Conservation (phyloP, 1,140 invertebrate genomes). For the Zaprionus kolodkinae region DNA sequence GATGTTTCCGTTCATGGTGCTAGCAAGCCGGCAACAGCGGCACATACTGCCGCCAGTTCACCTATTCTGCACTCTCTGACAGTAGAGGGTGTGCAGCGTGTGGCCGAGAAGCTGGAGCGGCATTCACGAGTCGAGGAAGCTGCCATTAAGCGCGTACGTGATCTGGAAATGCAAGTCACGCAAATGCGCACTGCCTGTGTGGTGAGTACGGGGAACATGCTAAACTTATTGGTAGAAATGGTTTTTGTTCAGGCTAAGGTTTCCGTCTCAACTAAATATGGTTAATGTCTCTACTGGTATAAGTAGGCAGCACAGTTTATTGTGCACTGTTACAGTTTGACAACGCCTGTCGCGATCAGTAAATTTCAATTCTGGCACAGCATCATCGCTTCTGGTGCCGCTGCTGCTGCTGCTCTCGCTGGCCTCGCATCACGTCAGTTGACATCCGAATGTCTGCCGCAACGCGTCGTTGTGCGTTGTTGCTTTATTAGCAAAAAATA, state of each 20-base stretch:
- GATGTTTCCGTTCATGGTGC: conserved; percentile 88
- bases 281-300: background rate
- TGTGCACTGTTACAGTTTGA: background rate
- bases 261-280: background rate
- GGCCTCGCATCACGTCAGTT: conserved; percentile 26
- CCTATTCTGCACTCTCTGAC: conserved; percentile 83
- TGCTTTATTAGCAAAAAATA: conserved; percentile 12
- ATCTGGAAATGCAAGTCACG: conserved; percentile 90
- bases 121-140: conserved; percentile 90
- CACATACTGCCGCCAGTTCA: conserved; percentile 47
- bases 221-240: background rate
- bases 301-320: background rate
- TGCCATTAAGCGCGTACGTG: conserved; percentile 89
- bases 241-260: background rate
- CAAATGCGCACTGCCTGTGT: conserved; percentile 86
- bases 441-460: conserved; percentile 20
- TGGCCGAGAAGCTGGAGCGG: conserved; percentile 88
- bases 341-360: background rate
- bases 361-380: conserved; percentile 16
- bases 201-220: conserved; percentile 85
- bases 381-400: background rate
- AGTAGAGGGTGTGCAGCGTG: conserved; percentile 86
- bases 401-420: background rate
- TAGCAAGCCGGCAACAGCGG: conserved; percentile 38
- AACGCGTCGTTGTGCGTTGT: conserved; percentile 17